Evolutionary conservation across 64 coral and sea anemone species (phyloP).

Genomic region (Trachythela sp.): DNA sequence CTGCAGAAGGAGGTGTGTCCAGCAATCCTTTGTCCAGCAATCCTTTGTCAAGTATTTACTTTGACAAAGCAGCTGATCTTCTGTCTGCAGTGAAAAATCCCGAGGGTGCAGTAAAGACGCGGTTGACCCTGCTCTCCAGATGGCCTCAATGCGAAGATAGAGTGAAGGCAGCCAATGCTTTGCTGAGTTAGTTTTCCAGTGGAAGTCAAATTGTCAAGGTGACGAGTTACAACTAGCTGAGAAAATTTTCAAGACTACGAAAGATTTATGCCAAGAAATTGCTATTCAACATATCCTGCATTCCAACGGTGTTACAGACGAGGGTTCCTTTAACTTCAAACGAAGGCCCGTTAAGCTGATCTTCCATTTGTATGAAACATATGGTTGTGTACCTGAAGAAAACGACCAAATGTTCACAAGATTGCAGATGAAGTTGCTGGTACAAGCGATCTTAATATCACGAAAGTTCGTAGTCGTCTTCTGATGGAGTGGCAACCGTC

Average conservation of each 20-base stretch:
- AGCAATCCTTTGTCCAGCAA: neutral
- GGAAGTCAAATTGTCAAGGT: neutral
- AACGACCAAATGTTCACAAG: neutral
- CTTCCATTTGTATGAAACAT: conserved; percentile 2
- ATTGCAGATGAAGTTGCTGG: neutral
- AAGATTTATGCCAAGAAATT: neutral
- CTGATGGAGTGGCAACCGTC: neutral
- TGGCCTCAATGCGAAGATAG: conserved; percentile 2
- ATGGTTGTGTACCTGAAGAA: neutral
- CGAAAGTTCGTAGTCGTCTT: neutral
- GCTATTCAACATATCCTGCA: neutral
- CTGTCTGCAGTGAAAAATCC: neutral
- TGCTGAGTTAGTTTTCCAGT: neutral
- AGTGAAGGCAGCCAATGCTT: neutral
- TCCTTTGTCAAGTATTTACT: neutral
- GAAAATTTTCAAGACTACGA: neutral
- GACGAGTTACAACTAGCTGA: neutral
- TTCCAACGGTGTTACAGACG: conserved; percentile 4
- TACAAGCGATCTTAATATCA: neutral
- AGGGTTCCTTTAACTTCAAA: neutral
- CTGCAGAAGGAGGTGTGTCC: neutral
- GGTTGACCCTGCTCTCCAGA: neutral
- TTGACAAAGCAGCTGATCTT: neutral
- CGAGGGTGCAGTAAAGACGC: neutral
- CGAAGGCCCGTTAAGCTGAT: neutral